A percentile compares a stretch with the other conserved stretches of the same genome.
Evolutionary conservation across 2,797 vertebrate genomes (phyloP).

Genomic region (Tiaroga cobitis): DNA sequence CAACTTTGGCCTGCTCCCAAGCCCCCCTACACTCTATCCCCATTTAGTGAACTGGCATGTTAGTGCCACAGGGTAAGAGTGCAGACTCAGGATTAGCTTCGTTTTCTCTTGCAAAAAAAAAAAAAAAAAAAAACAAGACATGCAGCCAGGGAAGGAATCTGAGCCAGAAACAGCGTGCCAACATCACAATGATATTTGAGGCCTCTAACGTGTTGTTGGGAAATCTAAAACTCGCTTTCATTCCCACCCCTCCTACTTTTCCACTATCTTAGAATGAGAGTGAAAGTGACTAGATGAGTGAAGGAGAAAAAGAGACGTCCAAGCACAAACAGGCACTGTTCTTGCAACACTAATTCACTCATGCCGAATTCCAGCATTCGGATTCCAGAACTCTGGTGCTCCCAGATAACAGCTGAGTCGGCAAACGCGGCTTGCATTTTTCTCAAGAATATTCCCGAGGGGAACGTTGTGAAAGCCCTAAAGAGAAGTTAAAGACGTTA

Average conservation of each 20-base stretch:
- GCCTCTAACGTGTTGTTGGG: not conserved
- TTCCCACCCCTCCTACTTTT: conserved; percentile 20
- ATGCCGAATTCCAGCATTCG: conserved; percentile 19
- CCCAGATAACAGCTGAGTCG: conserved; percentile 30
- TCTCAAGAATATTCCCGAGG: not conserved
- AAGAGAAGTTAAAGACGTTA: not conserved
- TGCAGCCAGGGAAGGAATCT: not conserved
- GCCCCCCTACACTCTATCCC: not conserved
- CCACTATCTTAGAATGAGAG: conserved; percentile 3
- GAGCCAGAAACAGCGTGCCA: conserved; percentile 9
- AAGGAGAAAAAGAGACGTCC: conserved; percentile 16
- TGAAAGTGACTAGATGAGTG: conserved; percentile 23
- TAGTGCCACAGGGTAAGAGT: not conserved
- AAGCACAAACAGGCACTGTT: conserved; percentile 39
- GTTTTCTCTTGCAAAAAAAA: not conserved
- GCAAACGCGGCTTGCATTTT: not conserved
- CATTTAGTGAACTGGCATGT: conserved; percentile 16
- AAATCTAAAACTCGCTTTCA: conserved; percentile 1
- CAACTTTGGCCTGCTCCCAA: not conserved
- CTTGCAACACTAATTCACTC: conserved; percentile 34
- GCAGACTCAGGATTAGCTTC: conserved; percentile 6
- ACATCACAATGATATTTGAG: conserved; percentile 2
- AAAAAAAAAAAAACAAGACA: not conserved
- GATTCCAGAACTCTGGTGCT: conserved; percentile 1
- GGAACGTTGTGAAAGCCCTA: not conserved